Evolutionary conservation across 1,140 invertebrate genomes (phyloP).

Genomic region (Drosophila varians): DNA sequence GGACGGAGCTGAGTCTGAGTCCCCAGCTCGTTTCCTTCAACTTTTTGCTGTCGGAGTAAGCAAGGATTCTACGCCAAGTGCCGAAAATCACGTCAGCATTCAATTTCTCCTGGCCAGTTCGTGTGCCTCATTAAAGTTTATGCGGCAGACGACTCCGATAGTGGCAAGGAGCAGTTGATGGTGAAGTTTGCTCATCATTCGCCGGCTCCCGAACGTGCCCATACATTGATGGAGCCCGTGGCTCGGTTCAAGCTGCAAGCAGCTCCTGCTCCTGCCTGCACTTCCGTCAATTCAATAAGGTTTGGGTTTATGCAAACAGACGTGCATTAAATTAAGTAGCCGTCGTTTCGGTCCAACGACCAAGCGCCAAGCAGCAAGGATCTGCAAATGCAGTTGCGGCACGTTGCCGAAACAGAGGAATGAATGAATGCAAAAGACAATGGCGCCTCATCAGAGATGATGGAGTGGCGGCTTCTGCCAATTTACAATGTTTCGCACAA

Average conservation of each 20-base stretch:
- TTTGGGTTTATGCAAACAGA: slow-evolving; percentile 81
- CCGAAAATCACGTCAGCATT: slow-evolving; percentile 76
- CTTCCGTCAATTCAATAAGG: slow-evolving; percentile 70
- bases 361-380: too few species aligned
- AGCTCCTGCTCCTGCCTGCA: slow-evolving; percentile 25
- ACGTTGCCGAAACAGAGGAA: slow-evolving; percentile 57
- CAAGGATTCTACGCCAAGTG: slow-evolving; percentile 15
- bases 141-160: slow-evolving; percentile 47
- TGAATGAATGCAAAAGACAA: slow-evolving; percentile 66
- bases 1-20: neutral
- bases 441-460: slow-evolving; percentile 31
- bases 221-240: slow-evolving; percentile 71
- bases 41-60: slow-evolving; percentile 21
- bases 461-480: slow-evolving; percentile 46
- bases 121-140: slow-evolving; percentile 79
- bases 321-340: slow-evolving; percentile 81
- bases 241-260: slow-evolving; percentile 16
- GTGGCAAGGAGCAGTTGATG: slow-evolving; percentile 54
- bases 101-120: slow-evolving; percentile 73
- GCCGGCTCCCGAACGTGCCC: slow-evolving; percentile 63
- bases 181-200: slow-evolving; percentile 81
- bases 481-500: slow-evolving; percentile 55
- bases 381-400: slow-evolving; percentile 55
- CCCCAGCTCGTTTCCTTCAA: slow-evolving; percentile 39
- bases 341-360: slow-evolving; percentile 50